Base-by-base conservation (phyloP, 2,797 vertebrate genomes). In the Helarctos malayanus region DNA sequence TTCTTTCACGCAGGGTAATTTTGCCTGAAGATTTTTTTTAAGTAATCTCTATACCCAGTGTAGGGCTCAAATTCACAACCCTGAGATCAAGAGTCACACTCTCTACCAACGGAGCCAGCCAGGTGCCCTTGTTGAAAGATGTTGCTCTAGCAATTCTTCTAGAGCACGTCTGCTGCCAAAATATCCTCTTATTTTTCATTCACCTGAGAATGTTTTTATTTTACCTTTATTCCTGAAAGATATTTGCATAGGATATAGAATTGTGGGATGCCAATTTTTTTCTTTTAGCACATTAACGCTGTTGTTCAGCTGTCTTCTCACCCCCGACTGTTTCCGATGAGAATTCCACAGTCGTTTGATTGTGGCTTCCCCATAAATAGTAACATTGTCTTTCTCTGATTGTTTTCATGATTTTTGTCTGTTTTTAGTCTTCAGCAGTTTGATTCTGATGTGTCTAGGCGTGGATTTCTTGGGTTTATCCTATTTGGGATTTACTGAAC, bases 101-200 rank as follows among this genome's bases (percentile, higher is more conserved):
- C 59, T 61, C 13, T 29, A 29, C 59, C 14, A 13, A 32, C 59
- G 29, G 27, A 61, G 59, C 27, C 59, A 32, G 59, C 27, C 59
- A 61, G 27, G 12, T 23, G 56, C 25, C 59, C 25, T 21, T 29
- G 59, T 61, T 29, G n/a, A 32, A 29, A 25, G 29, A 54, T 54
- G 13, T 35, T 96, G 69, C 68, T 88, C 52, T 54, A 57, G 3
- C 19, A 56, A 21, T 86, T 91, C 12, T 87, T 82, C 27, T 54
- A 69, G 41, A 59, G 14, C n/a, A 47, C 41, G 38, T 75, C 75
- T 68, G 56, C 65, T 68, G 68, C 49, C 69, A 84, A 71, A 29
- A 54, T 41, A 49, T 57, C 65, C 38, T 96, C n/a, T 78, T 47
- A 49, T 65, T 91, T 94, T 87, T 96, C 27, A 68, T 52, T 52